Evolutionary conservation across 1,140 invertebrate species (phyloP).

Genomic region (Hirudo medicinalis): DNA sequence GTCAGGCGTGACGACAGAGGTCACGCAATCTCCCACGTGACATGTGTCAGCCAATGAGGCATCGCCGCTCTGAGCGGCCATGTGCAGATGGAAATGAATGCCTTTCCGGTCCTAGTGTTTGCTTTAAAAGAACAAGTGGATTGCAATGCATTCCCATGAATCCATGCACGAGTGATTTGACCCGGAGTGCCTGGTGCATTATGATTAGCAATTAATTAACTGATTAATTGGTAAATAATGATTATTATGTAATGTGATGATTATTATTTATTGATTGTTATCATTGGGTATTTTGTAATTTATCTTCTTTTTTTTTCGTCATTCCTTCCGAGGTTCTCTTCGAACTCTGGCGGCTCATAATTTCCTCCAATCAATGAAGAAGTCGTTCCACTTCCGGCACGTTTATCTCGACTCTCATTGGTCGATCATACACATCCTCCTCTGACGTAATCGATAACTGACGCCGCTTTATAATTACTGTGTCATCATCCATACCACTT

Average conservation of each 20-base stretch:
- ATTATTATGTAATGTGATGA: no score
- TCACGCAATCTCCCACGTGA: constrained; percentile 5
- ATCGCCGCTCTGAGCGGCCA: background rate
- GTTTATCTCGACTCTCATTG: constrained; percentile 10
- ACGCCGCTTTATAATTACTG: background rate
- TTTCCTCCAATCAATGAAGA: constrained; percentile 9
- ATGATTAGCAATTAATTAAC: no score
- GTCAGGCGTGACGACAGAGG: constrained; percentile 6
- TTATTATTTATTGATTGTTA: background rate
- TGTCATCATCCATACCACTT: background rate
- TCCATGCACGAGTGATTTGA: no score
- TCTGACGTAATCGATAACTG: background rate
- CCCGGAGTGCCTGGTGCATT: no score
- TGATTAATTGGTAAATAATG: no score
- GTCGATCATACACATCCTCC: background rate
- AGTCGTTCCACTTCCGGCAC: constrained; percentile 6
- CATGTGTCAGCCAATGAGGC: background rate
- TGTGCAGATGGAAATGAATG: background rate
- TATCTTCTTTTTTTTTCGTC: background rate
- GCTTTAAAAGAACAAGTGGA: no score
- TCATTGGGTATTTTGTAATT: background rate
- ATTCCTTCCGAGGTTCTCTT: background rate
- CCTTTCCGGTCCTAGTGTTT: no score
- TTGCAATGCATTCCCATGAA: no score
- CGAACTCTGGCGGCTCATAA: background rate